Evolutionary conservation across 2,888 invertebrate genomes (phyloP).

Genomic region (Alentia gelatinosa): DNA sequence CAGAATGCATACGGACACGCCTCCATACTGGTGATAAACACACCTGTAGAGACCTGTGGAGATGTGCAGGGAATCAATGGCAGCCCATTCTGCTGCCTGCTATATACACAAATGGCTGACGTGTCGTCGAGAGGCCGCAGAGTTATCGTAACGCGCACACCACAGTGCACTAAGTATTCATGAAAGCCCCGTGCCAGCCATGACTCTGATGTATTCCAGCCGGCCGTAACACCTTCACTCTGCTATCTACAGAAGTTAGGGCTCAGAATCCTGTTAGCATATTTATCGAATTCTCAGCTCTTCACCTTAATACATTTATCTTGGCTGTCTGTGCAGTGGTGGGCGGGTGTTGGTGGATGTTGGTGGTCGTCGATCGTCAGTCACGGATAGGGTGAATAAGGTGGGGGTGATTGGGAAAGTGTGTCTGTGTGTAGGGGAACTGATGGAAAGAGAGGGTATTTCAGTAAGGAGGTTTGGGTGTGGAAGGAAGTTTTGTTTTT

Average conservation of each 20-base stretch:
- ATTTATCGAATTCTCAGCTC: not conserved
- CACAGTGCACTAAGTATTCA: slow-evolving; percentile 15
- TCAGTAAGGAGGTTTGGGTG: too few species aligned
- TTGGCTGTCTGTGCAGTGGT: not conserved
- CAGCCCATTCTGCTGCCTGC: too few species aligned
- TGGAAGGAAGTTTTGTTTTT: too few species aligned
- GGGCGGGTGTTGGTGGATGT: not conserved
- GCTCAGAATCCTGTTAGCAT: not conserved
- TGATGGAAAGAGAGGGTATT: too few species aligned
- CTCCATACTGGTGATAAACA: too few species aligned
- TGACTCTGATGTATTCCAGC: not conserved
- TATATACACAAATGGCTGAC: too few species aligned
- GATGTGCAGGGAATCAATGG: too few species aligned
- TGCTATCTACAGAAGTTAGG: not conserved
- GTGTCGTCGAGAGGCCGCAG: too few species aligned
- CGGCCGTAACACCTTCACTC: not conserved
- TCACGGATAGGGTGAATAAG: not conserved
- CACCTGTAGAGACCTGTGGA: too few species aligned
- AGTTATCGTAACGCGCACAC: too few species aligned
- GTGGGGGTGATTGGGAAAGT: not conserved
- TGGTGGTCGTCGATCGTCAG: not conserved
- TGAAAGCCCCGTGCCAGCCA: not conserved
- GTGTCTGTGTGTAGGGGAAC: too few species aligned
- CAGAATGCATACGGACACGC: too few species aligned
- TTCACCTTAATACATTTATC: not conserved